Conservation (phyloP, 2,888 invertebrate species). For the Cheilosia soror region DNA sequence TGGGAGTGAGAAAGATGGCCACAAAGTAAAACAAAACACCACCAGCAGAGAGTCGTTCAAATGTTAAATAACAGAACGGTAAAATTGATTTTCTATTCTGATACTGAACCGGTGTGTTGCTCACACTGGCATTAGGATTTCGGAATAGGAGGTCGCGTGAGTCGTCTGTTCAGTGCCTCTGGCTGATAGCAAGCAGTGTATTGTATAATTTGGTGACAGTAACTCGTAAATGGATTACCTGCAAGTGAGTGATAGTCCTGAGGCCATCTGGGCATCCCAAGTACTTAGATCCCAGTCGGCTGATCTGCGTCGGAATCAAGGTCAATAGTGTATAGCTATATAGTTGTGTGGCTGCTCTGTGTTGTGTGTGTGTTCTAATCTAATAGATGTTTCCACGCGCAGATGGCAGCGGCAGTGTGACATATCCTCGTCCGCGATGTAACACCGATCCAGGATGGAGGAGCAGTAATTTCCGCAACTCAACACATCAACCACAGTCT, state of each 20-base stretch:
- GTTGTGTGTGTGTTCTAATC: slow-evolving; percentile 28
- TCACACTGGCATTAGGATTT: slow-evolving; percentile 15
- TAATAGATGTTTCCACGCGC: slow-evolving; percentile 68
- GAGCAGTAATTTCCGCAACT: background rate
- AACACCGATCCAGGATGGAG: slow-evolving; percentile 66
- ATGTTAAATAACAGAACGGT: slow-evolving; percentile 63
- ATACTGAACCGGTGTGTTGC: slow-evolving; percentile 24
- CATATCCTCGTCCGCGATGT: slow-evolving; percentile 60
- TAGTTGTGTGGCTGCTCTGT: slow-evolving; percentile 11
- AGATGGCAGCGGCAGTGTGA: slow-evolving; percentile 39
- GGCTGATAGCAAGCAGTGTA: slow-evolving; percentile 30
- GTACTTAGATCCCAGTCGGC: slow-evolving; percentile 32
- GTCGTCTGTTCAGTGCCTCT: slow-evolving; percentile 25
- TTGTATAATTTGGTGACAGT: slow-evolving; percentile 48
- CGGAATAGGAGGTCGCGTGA: slow-evolving; percentile 31
- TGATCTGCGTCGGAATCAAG: slow-evolving; percentile 47
- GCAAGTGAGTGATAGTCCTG: slow-evolving; percentile 45
- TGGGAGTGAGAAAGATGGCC: background rate
- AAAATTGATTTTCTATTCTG: slow-evolving; percentile 70
- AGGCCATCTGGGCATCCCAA: background rate
- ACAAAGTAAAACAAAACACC: slow-evolving; percentile 22
- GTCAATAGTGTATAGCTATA: slow-evolving; percentile 6
- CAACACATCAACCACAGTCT: background rate
- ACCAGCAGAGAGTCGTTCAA: slow-evolving; percentile 32
- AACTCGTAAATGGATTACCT: slow-evolving; percentile 56